Percentiles rank a stretch among this genome's conserved stretches.
Evolutionary conservation across 2,888 invertebrate species (phyloP).

Genomic region (Rutpela maculata): DNA sequence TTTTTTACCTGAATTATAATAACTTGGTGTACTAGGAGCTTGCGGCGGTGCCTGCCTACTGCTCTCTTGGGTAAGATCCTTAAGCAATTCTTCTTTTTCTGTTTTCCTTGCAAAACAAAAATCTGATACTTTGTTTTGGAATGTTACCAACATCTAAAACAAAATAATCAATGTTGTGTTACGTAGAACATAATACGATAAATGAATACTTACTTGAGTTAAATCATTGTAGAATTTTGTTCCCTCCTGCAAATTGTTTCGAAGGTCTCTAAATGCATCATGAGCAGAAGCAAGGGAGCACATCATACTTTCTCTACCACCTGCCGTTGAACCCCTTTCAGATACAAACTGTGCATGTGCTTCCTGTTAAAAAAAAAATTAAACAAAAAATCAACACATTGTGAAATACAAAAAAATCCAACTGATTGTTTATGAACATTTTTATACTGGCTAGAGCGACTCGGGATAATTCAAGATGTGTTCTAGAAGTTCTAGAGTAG

Average conservation of each 20-base stretch:
- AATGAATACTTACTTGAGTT: conserved; percentile 79
- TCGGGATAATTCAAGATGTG: too few species aligned
- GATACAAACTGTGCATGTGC: conserved; percentile 79
- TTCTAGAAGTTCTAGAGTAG: too few species aligned
- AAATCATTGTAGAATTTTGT: conserved; percentile 96
- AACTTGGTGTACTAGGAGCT: conserved; percentile 78
- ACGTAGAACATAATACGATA: neutral
- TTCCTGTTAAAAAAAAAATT: conserved; percentile 67
- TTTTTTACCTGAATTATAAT: conserved; percentile 70
- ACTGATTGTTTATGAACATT: neutral
- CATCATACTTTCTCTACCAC: conserved; percentile 85
- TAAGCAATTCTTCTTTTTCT: conserved; percentile 97
- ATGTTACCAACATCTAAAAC: conserved; percentile 89
- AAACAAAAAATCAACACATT: too few species aligned
- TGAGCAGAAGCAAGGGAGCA: conserved; percentile 92
- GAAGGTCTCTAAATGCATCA: conserved; percentile 94
- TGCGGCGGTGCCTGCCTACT: conserved; percentile 79
- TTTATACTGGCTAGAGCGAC: too few species aligned
- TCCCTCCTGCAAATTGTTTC: conserved; percentile 94
- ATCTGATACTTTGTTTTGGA: conserved; percentile 98
- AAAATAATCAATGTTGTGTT: conserved; percentile 11
- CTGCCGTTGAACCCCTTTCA: conserved; percentile 80
- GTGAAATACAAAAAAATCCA: too few species aligned
- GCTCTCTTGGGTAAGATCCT: conserved; percentile 92
- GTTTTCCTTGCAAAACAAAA: conserved; percentile 99